These are phyloP conservation scores for Halcyon badia DNA, from an alignment of 2,797 vertebrate species.

Conservation along the genomic window DNA sequence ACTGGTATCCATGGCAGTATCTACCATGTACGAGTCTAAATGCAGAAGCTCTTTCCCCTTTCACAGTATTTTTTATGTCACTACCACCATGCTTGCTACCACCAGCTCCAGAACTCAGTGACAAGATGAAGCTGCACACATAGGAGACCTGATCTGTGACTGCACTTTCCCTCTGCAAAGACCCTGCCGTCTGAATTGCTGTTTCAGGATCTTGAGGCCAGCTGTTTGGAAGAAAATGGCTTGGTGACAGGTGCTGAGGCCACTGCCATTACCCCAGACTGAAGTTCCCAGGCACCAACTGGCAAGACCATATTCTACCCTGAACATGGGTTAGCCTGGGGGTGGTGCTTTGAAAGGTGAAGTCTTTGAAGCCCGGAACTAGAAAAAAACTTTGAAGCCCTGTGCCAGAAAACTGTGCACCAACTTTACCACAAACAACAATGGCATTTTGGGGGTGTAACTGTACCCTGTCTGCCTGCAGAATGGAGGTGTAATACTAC, in stretches of 20 bases:
- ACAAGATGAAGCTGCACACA: background rate
- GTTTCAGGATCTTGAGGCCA: background rate
- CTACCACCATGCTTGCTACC: background rate
- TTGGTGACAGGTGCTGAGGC: background rate
- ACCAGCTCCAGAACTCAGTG: conserved; percentile 4
- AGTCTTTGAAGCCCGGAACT: background rate
- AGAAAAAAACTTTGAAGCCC: background rate
- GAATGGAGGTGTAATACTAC: background rate
- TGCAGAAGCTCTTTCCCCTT: conserved; percentile 17
- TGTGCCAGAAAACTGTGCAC: background rate
- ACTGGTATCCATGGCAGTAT: conserved; percentile 18
- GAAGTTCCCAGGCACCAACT: background rate
- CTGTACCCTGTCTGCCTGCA: background rate
- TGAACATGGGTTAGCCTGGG: background rate
- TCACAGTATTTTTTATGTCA: conserved; percentile 12
- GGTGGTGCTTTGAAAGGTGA: background rate
- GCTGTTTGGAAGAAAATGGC: background rate
- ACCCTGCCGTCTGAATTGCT: accelerated
- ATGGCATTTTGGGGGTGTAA: background rate
- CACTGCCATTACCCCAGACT: background rate
- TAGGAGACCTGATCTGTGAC: background rate
- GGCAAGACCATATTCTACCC: accelerated
- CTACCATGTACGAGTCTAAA: background rate
- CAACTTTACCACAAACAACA: accelerated
- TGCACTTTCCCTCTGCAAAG: background rate